Percentiles rank a stretch among this genome's conserved stretches.
These are phyloP conservation scores for Aphelinus atriplicis DNA, from an alignment of 1,140 invertebrate genomes.

Conservation along the genomic window DNA sequence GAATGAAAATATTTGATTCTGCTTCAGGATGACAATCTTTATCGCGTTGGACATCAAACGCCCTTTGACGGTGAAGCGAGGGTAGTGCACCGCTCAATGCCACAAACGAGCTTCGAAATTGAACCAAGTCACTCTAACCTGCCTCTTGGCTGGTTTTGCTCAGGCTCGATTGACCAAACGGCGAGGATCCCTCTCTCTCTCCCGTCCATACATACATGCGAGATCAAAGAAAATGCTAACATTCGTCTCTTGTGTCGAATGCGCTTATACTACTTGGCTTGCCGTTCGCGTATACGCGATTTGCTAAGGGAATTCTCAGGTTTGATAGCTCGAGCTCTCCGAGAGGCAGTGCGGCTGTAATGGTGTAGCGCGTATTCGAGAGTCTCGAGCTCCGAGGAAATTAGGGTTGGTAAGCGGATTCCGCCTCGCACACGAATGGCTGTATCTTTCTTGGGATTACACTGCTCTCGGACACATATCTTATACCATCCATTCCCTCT, in stretches of 20 bases:
- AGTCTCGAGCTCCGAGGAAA: neutral
- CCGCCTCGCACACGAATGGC: neutral
- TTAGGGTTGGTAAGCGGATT: conserved; percentile 21
- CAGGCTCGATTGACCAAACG: neutral
- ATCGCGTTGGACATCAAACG: too few species aligned
- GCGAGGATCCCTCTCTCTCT: neutral
- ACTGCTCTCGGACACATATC: neutral
- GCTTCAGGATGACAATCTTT: too few species aligned
- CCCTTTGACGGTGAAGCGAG: too few species aligned
- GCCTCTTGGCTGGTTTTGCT: too few species aligned
- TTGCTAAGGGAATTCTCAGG: conserved; percentile 20
- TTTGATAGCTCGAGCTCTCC: conserved; percentile 28
- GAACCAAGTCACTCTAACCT: too few species aligned
- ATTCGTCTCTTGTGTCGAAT: neutral
- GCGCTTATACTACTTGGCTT: neutral
- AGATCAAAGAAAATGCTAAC: conserved; percentile 11
- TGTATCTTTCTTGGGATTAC: conserved; percentile 6
- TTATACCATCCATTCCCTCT: too few species aligned
- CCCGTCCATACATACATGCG: neutral
- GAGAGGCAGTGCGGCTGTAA: neutral
- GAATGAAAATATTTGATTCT: too few species aligned
- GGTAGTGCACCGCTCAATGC: too few species aligned
- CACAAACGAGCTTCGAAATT: too few species aligned
- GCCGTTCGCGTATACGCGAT: neutral
- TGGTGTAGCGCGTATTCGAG: too few species aligned